Percentiles rank a stretch among this genome's conserved stretches.
phyloP scores from a whole-genome alignment of 2,113 vertebrate species.

The Murina feae region DNA sequence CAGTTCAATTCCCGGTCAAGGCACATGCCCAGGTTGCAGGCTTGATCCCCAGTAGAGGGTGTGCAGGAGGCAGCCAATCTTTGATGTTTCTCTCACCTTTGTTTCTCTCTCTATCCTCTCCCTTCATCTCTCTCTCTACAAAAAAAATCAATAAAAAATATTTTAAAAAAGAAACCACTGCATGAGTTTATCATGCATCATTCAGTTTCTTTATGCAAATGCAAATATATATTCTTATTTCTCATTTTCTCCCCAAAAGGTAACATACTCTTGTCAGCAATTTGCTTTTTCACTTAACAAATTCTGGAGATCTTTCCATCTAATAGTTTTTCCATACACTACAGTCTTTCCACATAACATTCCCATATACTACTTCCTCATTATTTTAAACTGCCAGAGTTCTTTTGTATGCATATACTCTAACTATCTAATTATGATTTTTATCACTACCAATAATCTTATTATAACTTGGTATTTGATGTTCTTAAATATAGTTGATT shows the following conservation, averaged over 20 bases:
- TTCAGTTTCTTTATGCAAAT: conserved; percentile 9
- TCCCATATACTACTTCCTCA: not conserved
- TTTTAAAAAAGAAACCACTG: not conserved
- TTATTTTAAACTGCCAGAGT: conserved; percentile 20
- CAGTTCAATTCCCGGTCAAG: too few relatives aligned
- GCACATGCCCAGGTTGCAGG: too few relatives aligned
- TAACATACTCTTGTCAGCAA: not conserved
- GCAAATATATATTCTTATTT: not conserved
- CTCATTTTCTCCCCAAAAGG: conserved; percentile 8
- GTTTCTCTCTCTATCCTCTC: too few relatives aligned
- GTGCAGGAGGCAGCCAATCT: too few relatives aligned
- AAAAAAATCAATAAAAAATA: too few relatives aligned
- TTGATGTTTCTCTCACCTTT: too few relatives aligned
- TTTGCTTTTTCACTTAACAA: conserved; percentile 21
- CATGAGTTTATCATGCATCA: not conserved
- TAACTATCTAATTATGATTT: not conserved
- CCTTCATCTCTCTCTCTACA: too few relatives aligned
- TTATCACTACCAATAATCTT: not conserved
- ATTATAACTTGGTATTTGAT: not conserved
- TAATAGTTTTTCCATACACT: conserved; percentile 20
- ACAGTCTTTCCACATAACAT: not conserved
- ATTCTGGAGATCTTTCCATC: not conserved
- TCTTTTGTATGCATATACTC: not conserved
- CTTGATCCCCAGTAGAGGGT: too few relatives aligned
- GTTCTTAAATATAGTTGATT: not conserved